These are phyloP conservation scores for Myiotriccus ornatus DNA, from an alignment of 2,797 vertebrate genomes.

Conservation along the genomic window DNA sequence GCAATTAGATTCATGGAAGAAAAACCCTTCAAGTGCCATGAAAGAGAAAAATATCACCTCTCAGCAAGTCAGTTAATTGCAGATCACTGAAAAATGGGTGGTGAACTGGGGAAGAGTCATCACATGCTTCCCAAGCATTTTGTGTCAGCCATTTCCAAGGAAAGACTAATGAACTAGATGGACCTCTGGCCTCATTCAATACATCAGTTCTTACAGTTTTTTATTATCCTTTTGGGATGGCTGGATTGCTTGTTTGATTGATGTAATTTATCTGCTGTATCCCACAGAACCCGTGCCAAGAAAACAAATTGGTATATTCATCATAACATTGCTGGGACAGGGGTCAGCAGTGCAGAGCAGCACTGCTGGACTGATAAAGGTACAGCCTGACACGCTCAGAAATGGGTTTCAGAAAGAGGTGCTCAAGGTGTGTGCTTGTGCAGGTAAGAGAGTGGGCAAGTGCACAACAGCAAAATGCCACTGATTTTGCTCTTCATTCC, in stretches of 20 bases:
- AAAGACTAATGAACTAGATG: not conserved
- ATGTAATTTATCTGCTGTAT: not conserved
- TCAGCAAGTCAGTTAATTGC: not conserved
- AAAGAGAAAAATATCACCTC: not conserved
- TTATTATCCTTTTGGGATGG: not conserved
- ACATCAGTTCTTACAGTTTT: not conserved
- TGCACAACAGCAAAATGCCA: not conserved
- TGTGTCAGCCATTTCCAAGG: not conserved
- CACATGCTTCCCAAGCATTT: not conserved
- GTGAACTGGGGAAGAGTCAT: not conserved
- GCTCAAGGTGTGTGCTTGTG: not conserved
- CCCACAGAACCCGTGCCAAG: not conserved
- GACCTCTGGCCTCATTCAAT: not conserved
- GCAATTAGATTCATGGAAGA: not conserved
- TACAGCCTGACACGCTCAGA: not conserved
- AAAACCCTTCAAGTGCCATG: not conserved
- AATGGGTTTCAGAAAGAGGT: not conserved
- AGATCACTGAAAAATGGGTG: not conserved
- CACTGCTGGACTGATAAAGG: not conserved
- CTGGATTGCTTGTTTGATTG: not conserved
- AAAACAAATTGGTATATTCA: not conserved
- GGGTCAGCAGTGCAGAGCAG: not conserved
- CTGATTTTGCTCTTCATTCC: not conserved
- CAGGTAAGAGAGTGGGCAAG: accelerated
- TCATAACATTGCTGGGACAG: not conserved